These are phyloP conservation scores for Scomber japonicus DNA, from an alignment of 2,113 vertebrate genomes.

Conservation along the genomic window DNA sequence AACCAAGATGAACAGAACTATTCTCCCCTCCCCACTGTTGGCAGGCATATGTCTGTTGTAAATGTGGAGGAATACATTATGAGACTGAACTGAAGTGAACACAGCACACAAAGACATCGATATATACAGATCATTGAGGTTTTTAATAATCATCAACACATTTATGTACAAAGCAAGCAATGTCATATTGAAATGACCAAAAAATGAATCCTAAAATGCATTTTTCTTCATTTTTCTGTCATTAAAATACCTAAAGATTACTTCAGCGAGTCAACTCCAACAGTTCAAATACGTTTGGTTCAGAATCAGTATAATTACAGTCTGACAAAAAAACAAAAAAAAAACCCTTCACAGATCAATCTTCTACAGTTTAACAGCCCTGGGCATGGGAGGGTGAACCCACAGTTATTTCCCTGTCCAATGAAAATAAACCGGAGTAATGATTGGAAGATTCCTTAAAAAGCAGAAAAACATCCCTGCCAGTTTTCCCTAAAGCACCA, in stretches of 20 bases:
- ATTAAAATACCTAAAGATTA: constrained; percentile 72
- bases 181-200: constrained; percentile 72
- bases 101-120: constrained; percentile 31
- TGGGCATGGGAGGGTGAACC: constrained; percentile 45
- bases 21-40: neutral
- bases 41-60: neutral
- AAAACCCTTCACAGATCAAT: constrained; percentile 20
- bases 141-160: constrained; percentile 87
- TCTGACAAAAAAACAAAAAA: constrained; percentile 23
- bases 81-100: neutral
- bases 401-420: constrained; percentile 3
- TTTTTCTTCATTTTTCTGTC: constrained; percentile 56
- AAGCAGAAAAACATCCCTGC: constrained; percentile 38
- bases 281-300: constrained; percentile 57
- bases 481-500: constrained; percentile 57
- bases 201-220: constrained; percentile 68
- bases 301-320: constrained; percentile 49
- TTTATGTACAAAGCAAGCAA: constrained; percentile 87
- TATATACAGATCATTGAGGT: constrained; percentile 70
- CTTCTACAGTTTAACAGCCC: constrained; percentile 56
- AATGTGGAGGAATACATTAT: neutral
- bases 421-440: constrained; percentile 29
- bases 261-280: constrained; percentile 46
- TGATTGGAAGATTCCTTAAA: constrained; percentile 2
- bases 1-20: neutral